These are phyloP conservation scores for Reinhardtius hippoglossoides DNA, from an alignment of 2,113 vertebrate species.

Conservation along the genomic window DNA sequence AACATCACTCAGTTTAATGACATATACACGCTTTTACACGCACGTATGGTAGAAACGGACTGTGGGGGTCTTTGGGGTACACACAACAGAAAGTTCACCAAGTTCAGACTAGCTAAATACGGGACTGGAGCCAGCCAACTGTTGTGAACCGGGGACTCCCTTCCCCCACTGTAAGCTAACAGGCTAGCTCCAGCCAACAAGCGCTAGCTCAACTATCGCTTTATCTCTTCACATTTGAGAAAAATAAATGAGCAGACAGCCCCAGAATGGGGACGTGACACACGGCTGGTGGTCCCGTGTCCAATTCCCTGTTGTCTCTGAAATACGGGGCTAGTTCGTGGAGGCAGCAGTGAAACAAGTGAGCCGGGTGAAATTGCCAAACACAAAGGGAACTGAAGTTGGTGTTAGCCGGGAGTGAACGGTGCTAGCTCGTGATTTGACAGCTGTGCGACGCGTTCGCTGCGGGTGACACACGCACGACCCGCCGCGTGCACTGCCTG, in stretches of 20 bases:
- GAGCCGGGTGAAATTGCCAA: constrained; percentile 62
- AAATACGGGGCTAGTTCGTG: background rate
- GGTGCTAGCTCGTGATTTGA: constrained; percentile 49
- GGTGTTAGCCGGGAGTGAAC: constrained; percentile 63
- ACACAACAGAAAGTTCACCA: constrained; percentile 72
- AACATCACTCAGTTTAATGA: background rate
- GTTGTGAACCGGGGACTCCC: constrained; percentile 77
- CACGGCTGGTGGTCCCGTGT: background rate
- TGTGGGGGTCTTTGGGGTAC: constrained; percentile 4
- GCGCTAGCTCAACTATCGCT: constrained; percentile 52
- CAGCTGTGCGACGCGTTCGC: constrained; percentile 11
- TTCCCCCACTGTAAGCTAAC: constrained; percentile 78
- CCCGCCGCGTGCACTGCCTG: background rate
- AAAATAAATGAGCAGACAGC: background rate
- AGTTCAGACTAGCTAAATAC: constrained; percentile 75
- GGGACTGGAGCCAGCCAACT: constrained; percentile 74
- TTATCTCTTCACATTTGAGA: constrained; percentile 16
- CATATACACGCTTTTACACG: background rate
- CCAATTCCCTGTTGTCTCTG: constrained; percentile 7
- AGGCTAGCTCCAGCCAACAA: constrained; percentile 53
- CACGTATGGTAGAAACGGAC: background rate
- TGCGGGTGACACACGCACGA: background rate
- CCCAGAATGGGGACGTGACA: background rate
- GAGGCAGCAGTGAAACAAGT: constrained; percentile 54
- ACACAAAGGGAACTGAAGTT: constrained; percentile 85